Percentiles rank a stretch among this genome's conserved stretches.
Conservation (phyloP, 1,140 invertebrate genomes). For the Mya arenaria region DNA sequence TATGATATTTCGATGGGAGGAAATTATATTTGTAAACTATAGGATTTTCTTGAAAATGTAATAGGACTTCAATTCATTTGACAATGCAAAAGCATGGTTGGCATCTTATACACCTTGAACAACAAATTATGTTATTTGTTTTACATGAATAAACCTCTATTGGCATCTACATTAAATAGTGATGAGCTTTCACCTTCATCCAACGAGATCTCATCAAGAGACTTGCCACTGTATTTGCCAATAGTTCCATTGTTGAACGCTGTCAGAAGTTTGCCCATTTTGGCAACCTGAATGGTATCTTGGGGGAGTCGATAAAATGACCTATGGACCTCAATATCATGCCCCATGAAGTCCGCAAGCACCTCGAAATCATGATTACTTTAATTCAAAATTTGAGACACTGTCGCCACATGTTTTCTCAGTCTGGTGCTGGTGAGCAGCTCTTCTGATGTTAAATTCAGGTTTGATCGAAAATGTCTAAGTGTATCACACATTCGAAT, state of each 20-base stretch:
- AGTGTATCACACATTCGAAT: slow-evolving; percentile 52
- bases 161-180: too few species aligned
- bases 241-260: slow-evolving; percentile 55
- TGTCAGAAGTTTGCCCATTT: slow-evolving; percentile 40
- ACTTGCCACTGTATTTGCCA: slow-evolving; percentile 39
- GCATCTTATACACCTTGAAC: too few species aligned
- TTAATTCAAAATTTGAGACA: slow-evolving; percentile 54
- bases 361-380: slow-evolving; percentile 42
- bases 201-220: slow-evolving; percentile 51
- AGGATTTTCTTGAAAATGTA: too few species aligned
- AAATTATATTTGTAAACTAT: too few species aligned
- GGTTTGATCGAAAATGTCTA: slow-evolving; percentile 15
- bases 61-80: too few species aligned
- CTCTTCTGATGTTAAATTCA: slow-evolving; percentile 5
- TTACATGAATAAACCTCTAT: too few species aligned
- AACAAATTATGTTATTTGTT: too few species aligned
- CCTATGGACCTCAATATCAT: slow-evolving; percentile 55
- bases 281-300: slow-evolving; percentile 47
- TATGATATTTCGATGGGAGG: too few species aligned
- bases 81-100: too few species aligned
- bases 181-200: slow-evolving; percentile 23
- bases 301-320: slow-evolving; percentile 55
- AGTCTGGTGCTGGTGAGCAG: slow-evolving; percentile 54
- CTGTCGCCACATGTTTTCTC: slow-evolving; percentile 58
- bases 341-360: slow-evolving; percentile 56